These are phyloP conservation scores for Cistogaster globosa DNA, from an alignment of 2,888 invertebrate species.

Conservation along the genomic window DNA sequence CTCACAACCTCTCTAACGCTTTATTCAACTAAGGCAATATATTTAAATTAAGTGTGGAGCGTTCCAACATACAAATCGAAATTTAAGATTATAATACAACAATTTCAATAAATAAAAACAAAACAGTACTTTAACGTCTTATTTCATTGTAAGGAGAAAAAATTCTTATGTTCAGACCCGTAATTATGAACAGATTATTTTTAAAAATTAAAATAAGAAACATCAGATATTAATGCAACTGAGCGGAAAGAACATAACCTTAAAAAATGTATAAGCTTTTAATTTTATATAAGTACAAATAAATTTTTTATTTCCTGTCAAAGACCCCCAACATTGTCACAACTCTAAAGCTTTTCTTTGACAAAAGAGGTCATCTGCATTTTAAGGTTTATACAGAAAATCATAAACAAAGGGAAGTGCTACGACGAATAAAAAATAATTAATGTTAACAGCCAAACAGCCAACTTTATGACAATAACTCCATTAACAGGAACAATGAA, in stretches of 20 bases:
- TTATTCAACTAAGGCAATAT: too few species aligned
- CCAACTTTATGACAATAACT: neutral
- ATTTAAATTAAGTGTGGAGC: too few species aligned
- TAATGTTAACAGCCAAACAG: conserved; percentile 15
- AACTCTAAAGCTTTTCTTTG: conserved; percentile 42
- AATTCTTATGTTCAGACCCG: too few species aligned
- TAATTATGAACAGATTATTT: too few species aligned
- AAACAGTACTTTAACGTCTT: too few species aligned
- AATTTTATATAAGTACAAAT: neutral
- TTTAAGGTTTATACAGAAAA: neutral
- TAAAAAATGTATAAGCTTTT: neutral
- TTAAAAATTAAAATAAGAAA: too few species aligned
- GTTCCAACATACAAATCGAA: too few species aligned
- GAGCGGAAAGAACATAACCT: neutral
- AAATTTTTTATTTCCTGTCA: conserved; percentile 58
- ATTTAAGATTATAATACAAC: too few species aligned
- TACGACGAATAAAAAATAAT: conserved; percentile 17
- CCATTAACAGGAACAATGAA: conserved; percentile 34
- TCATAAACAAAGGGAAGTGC: conserved; percentile 16
- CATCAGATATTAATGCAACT: neutral
- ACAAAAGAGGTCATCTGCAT: conserved; percentile 41
- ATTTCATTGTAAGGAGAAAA: too few species aligned
- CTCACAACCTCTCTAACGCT: too few species aligned
- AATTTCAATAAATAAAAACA: too few species aligned
- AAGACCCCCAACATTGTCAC: conserved; percentile 52